These are phyloP conservation scores for Eremobia ochroleuca DNA, from an alignment of 2,888 invertebrate species.

Conservation along the genomic window DNA sequence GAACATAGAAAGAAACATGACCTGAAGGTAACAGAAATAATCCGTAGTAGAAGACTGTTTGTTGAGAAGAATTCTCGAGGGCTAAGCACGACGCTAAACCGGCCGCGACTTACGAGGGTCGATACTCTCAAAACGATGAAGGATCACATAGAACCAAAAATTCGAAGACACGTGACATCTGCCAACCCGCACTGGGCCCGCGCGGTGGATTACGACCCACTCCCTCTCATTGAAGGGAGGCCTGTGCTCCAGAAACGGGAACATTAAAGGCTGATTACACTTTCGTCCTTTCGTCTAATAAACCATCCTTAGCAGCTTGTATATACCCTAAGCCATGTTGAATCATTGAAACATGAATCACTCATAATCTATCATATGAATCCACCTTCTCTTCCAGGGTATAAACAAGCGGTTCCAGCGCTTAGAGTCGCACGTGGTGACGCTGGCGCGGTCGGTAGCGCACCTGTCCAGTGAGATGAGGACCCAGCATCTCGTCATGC, in stretches of 20 bases:
- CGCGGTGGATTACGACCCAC: not conserved
- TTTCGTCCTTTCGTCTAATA: not conserved
- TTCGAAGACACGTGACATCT: not conserved
- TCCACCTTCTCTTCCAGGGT: constrained; percentile 87
- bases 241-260: not conserved
- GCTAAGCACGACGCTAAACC: too few relatives aligned
- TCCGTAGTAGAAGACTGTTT: not conserved
- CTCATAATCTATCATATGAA: not conserved
- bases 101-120: too few relatives aligned
- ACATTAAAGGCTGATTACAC: not conserved
- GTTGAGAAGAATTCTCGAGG: not conserved
- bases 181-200: not conserved
- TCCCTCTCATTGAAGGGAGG: not conserved
- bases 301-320: too few relatives aligned
- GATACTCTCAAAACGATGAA: not conserved
- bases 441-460: constrained; percentile 96
- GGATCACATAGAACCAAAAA: not conserved
- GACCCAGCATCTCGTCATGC: constrained; percentile 96
- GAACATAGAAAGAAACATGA: constrained; percentile 95
- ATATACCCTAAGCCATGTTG: not conserved
- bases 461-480: constrained; percentile 98
- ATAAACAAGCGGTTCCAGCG: constrained; percentile 97
- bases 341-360: not conserved
- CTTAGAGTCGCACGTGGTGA: constrained; percentile 97
- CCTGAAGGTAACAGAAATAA: constrained; percentile 89